Base-by-base conservation (phyloP, 2,888 invertebrate species). In the Temnothorax unifasciatus region DNA sequence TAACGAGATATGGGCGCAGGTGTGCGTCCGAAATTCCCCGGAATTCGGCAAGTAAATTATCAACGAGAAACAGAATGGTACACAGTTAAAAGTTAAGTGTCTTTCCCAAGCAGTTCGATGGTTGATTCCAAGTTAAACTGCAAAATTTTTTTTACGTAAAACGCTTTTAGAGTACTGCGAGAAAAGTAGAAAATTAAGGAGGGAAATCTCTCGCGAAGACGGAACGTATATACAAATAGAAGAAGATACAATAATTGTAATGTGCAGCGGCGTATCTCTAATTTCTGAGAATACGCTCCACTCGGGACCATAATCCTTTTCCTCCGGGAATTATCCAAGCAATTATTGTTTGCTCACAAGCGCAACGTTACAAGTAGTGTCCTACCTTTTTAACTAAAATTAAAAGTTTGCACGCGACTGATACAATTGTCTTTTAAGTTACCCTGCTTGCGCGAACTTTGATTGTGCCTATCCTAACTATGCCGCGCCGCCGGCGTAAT, bases 1-100 rank as follows among this genome's bases (percentile, higher is more conserved):
- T 44, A 59, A 73, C 18, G 25, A 59, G 44, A 15, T n/a, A 44
- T 77, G 38, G 25, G 4, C 66, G 18, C 38, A 73, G 50, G 21
- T 71, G 47, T 52, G n/a, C n/a, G 18, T 9, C 4, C 15, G 0
- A 47, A 59, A 41, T 71, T 73, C 2, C 11, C 13, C 4, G 21
- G 25, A 79, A 79, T 59, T 79, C 2, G 11, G 21, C 8, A 73
- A 59, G 18, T 41, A 79, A 79, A 47, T 59, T 71, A 4, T 29
- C 18, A 47, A 47, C 18, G 21, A 21, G 57, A 69, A 57, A 6
- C 21, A 3, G 25, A 68, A 66, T 29, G 18, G 38, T 77, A 68
- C 13, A 74, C 18, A 50, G 34, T 47, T 79, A 57, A 59, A 59
- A 79, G 74, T 68, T 41, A 77, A 68, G 21, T 47, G 44, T 18